These are phyloP conservation scores for Gobio occitaniae DNA, from an alignment of 2,797 vertebrate species.

Conservation along the genomic window DNA sequence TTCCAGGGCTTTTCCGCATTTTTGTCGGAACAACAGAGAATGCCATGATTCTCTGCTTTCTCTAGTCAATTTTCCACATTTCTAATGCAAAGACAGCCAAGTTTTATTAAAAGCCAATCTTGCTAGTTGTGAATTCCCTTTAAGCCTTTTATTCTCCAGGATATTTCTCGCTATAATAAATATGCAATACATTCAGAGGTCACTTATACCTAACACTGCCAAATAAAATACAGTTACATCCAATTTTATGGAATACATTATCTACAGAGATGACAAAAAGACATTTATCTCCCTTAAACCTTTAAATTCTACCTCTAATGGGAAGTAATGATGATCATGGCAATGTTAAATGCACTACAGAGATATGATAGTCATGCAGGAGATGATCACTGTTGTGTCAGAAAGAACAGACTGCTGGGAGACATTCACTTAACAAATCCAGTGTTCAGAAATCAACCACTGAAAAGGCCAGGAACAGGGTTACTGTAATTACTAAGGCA, in stretches of 20 bases:
- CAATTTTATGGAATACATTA: neutral
- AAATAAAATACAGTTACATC: neutral
- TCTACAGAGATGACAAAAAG: neutral
- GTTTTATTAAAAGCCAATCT: neutral
- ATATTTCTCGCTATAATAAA: neutral
- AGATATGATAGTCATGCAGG: neutral
- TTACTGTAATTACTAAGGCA: neutral
- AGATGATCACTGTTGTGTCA: neutral
- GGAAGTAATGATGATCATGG: neutral
- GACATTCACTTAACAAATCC: slow-evolving; percentile 1
- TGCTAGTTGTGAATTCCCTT: neutral
- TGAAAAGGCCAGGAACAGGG: neutral
- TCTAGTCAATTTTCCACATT: neutral
- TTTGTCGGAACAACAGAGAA: neutral
- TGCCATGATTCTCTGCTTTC: neutral
- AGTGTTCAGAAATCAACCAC: neutral
- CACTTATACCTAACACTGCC: neutral
- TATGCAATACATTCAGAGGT: neutral
- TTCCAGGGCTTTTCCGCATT: neutral
- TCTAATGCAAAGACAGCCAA: neutral
- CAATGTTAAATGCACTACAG: neutral
- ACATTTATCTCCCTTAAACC: neutral
- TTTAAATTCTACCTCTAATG: neutral
- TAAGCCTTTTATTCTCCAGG: neutral
- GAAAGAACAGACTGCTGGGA: neutral